A percentile compares a stretch with the other conserved stretches of the same genome.
These are phyloP conservation scores for Euplagia quadripunctaria DNA, from an alignment of 2,888 invertebrate genomes.

Conservation along the genomic window DNA sequence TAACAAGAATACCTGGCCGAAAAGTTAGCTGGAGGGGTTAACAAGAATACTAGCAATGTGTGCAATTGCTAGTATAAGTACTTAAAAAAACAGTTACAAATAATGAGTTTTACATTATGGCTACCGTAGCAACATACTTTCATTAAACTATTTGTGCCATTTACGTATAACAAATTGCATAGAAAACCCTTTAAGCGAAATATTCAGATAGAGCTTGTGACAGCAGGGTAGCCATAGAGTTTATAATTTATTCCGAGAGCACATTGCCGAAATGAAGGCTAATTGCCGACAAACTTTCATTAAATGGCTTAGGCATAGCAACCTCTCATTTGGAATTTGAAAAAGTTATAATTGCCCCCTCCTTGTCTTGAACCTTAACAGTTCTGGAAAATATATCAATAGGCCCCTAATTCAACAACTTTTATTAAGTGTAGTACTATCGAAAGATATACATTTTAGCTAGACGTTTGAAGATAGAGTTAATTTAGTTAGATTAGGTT, in stretches of 20 bases:
- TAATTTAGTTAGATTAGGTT: too few species aligned
- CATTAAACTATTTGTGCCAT: background rate
- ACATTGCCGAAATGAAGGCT: constrained; percentile 61
- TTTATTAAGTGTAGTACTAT: background rate
- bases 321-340: constrained; percentile 56
- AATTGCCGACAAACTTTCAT: constrained; percentile 73
- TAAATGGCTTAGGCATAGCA: constrained; percentile 67
- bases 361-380: constrained; percentile 17
- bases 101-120: too few species aligned
- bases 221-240: constrained; percentile 32
- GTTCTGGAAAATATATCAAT: constrained; percentile 19
- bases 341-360: constrained; percentile 31
- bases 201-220: constrained; percentile 32
- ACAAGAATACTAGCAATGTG: too few species aligned
- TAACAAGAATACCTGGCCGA: too few species aligned
- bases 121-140: background rate
- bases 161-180: constrained; percentile 12
- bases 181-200: constrained; percentile 22
- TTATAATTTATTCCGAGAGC: constrained; percentile 69
- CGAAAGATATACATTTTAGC: background rate
- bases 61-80: too few species aligned
- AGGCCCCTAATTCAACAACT: constrained; percentile 14
- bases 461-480: too few species aligned
- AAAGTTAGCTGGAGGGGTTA: too few species aligned
- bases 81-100: too few species aligned